Evolutionary conservation across 2,888 invertebrate genomes (phyloP).

Genomic region (Atherix ibis): DNA sequence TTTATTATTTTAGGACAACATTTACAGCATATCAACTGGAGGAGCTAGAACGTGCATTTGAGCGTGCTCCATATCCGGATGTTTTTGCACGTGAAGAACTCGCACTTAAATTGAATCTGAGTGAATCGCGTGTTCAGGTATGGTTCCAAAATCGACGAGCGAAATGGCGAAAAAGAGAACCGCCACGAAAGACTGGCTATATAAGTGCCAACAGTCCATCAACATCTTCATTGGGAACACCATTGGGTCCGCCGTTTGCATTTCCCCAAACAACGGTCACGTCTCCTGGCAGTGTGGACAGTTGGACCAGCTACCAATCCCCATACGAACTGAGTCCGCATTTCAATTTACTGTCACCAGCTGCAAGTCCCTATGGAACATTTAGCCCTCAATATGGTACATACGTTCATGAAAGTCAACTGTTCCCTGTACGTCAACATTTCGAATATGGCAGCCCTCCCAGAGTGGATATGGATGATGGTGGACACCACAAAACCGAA

Average conservation of each 20-base stretch:
- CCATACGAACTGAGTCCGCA: conserved; percentile 65
- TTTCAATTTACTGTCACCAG: conserved; percentile 53
- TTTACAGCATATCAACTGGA: conserved; percentile 91
- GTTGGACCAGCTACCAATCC: conserved; percentile 60
- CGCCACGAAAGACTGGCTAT: conserved; percentile 76
- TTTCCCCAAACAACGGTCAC: conserved; percentile 43
- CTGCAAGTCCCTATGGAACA: conserved; percentile 46
- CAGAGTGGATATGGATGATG: conserved; percentile 25
- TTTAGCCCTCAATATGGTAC: conserved; percentile 50
- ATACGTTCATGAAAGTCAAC: conserved; percentile 53
- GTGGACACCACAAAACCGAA: conserved; percentile 34
- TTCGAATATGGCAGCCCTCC: conserved; percentile 33
- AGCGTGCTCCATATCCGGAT: conserved; percentile 90
- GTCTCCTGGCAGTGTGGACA: conserved; percentile 51
- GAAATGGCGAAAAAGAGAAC: conserved; percentile 88
- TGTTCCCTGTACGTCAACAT: conserved; percentile 52
- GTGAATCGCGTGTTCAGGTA: conserved; percentile 55
- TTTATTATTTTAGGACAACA: conserved; percentile 57
- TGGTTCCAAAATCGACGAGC: conserved; percentile 61
- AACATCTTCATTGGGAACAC: conserved; percentile 37
- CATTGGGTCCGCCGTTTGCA: conserved; percentile 41
- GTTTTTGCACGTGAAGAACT: conserved; percentile 90
- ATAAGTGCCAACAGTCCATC: conserved; percentile 55
- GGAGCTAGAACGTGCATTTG: conserved; percentile 84
- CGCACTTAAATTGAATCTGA: conserved; percentile 76